These are phyloP conservation scores for Garrulus glandarius DNA, from an alignment of 2,797 vertebrate genomes.

Conservation along the genomic window DNA sequence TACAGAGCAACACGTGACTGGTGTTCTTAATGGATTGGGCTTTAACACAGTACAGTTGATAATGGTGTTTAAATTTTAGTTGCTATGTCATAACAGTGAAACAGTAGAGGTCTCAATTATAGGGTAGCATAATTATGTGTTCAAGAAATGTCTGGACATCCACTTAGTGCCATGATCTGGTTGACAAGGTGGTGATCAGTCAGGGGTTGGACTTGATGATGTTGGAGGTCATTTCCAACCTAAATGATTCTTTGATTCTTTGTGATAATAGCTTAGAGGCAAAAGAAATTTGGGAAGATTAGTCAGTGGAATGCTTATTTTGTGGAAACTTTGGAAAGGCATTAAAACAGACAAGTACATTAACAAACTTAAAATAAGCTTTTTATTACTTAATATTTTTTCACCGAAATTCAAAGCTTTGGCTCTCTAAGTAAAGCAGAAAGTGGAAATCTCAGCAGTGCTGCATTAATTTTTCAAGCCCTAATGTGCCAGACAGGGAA, in stretches of 20 bases:
- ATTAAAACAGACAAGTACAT: slow-evolving; percentile 63
- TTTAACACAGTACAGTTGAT: not conserved
- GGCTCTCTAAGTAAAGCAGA: slow-evolving; percentile 44
- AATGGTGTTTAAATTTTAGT: not conserved
- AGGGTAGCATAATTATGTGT: not conserved
- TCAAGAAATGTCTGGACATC: not conserved
- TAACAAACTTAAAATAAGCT: slow-evolving; percentile 70
- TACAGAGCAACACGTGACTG: not conserved
- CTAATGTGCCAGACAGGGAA: slow-evolving; percentile 70
- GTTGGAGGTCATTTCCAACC: not conserved
- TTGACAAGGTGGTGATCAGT: not conserved
- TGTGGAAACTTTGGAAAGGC: not conserved
- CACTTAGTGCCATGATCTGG: not conserved
- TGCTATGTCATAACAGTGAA: not conserved
- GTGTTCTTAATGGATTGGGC: not conserved
- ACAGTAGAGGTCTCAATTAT: not conserved
- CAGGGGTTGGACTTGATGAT: not conserved
- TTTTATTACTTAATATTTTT: slow-evolving; percentile 69
- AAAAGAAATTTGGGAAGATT: not conserved
- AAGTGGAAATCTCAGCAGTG: slow-evolving; percentile 52
- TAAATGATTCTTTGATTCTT: not conserved
- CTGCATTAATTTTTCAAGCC: slow-evolving; percentile 71
- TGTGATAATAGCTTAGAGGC: not conserved
- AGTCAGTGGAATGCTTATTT: slow-evolving; percentile 31
- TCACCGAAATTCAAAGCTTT: slow-evolving; percentile 61